These are phyloP conservation scores for Turritopsis dohrnii DNA, from an alignment of 30 jellyfish, hydroid and myxozoan genomes.

Conservation along the genomic window DNA sequence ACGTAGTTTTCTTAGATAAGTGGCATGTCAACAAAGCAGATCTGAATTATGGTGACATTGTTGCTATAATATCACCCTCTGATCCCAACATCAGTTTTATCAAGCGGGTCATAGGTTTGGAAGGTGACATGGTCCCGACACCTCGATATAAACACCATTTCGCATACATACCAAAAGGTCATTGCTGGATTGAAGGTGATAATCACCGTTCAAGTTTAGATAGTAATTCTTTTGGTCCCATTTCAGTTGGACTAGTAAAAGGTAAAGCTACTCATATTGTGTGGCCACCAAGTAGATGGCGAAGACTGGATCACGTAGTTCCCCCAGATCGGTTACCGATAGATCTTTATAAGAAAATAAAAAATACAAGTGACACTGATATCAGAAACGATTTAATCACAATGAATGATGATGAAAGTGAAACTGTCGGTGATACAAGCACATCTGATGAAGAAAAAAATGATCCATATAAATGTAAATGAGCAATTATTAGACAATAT, in stretches of 20 bases:
- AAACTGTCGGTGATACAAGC: neutral
- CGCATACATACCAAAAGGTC: constrained; percentile 80
- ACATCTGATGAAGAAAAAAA: neutral
- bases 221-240: constrained; percentile 89
- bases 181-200: constrained; percentile 98
- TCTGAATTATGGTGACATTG: constrained; percentile 80
- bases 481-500: too few species aligned
- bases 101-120: constrained; percentile 78
- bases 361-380: neutral
- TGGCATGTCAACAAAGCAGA: constrained; percentile 51
- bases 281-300: constrained; percentile 96
- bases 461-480: too few species aligned
- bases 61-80: constrained; percentile 76
- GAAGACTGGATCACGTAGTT: constrained; percentile 25
- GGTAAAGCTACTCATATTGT: constrained; percentile 67
- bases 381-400: neutral
- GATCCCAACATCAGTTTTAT: constrained; percentile 64
- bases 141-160: constrained; percentile 57
- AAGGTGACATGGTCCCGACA: constrained; percentile 73
- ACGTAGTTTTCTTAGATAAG: constrained; percentile 59
- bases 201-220: constrained; percentile 66
- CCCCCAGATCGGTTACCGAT: neutral
- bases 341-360: neutral
- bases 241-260: constrained; percentile 75
- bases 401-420: neutral